Conservation (phyloP, 2,888 invertebrate species). For the Sminthurinus aureus region DNA sequence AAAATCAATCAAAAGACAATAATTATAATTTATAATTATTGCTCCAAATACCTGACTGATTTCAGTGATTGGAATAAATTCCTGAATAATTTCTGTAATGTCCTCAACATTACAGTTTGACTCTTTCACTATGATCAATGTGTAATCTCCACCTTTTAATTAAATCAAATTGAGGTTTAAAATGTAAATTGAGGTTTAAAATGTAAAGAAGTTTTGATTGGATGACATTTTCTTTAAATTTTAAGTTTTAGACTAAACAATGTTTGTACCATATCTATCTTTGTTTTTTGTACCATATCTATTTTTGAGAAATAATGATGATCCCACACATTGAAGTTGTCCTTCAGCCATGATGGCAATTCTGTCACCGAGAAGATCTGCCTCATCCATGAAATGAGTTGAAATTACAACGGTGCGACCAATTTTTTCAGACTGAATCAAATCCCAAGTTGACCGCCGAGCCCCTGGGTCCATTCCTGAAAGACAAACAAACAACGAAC, state of each 20-base stretch:
- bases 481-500: neutral
- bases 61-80: conserved; percentile 72
- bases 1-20: no score
- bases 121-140: conserved; percentile 74
- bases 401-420: conserved; percentile 84
- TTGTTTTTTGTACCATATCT: conserved; percentile 64
- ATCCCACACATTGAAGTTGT: conserved; percentile 77
- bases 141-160: conserved; percentile 76
- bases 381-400: conserved; percentile 96
- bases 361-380: conserved; percentile 87
- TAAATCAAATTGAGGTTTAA: no score
- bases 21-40: no score
- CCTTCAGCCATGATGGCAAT: conserved; percentile 84
- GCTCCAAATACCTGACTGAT: conserved; percentile 66
- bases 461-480: no score
- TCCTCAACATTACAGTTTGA: conserved; percentile 62
- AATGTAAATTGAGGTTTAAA: neutral
- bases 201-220: neutral
- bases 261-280: neutral
- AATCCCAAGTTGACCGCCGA: conserved; percentile 62
- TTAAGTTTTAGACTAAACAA: neutral
- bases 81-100: conserved; percentile 70
- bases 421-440: conserved; percentile 67
- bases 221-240: neutral
- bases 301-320: conserved; percentile 82